Evolutionary conservation across 1,140 invertebrate species (phyloP), one percentile per base, ranked within the genome.

Genomic region (Drosophila orena): DNA sequence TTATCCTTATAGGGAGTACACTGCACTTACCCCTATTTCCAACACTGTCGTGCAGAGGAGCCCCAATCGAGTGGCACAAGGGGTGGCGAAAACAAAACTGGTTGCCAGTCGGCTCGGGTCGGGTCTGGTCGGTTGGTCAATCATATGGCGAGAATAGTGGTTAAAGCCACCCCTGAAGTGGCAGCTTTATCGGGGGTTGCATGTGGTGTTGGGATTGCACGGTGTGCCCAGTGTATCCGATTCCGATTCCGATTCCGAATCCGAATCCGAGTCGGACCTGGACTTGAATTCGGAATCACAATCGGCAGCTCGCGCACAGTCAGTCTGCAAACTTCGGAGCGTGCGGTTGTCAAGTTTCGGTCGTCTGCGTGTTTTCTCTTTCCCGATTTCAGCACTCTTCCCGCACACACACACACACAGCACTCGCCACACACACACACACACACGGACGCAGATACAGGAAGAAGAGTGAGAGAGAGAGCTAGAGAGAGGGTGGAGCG

Each of bases 311-410:
- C 30, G 30, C 30, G 30, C 88, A 85, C 90, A 90, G 78, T 81
- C 64, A 71, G 44, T 70, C 68, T 83, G 83, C 69, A 80, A 88
- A 84, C 77, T 91, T 91, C 74, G 80, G 64, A 83, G 80, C 90
- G 86, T 76, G 59, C 90, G 86, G 90, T 91, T 77, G 81, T 83
- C 72, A 77, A 49, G 43, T 70, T 69, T 47, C 64, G 60, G 60
- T 66, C 64, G 59, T 49, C 69, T 60, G 85, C 79, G 85, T 24
- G 37, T 81, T 79, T 72, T 72, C 78, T 79, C 81, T 83, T 77
- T 58, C 71, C 65, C 75, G 77, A 70, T 81, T 90, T 66, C 60
- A 90, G 70, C 69, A 77, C 79, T 80, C 77, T 90, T 90, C 88
- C 79, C 74, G 56, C 75, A 61, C 58, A 77, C 74, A 77, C 79